Evolutionary conservation across 2,888 invertebrate species (phyloP), one percentile per base, ranked within the genome.

Genomic region (Blastobasis lacticolella): DNA sequence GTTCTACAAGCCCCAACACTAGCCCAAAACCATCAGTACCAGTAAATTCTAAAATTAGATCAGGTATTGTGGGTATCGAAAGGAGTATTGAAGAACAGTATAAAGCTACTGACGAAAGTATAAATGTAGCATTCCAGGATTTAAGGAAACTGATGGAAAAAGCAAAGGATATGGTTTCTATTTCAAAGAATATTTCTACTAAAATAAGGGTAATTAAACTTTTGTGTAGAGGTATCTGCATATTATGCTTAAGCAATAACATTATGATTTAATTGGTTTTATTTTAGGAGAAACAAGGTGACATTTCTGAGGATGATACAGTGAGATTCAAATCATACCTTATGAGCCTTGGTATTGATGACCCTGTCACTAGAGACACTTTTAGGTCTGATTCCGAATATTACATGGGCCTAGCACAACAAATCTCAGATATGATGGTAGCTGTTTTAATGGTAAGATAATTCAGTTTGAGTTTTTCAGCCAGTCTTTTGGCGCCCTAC

Each of bases 251-350:
- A 23, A 23, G 23, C 23, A 23, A 23, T 23, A 23, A 23, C 3
- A 3, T 23, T 23, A 23, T 23, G 23, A 23, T 23, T 23, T 23
- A 2, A 23, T 3, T 23, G 23, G 23, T 23, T 23, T 40, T 4
- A 45, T 10, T 49, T 45, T 51, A 93, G 91, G 96, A 97, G 65
- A 94, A 95, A 72, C 96, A 97, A 88, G 98, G 97, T 45, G 96
- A 97, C 69, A 96, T 98, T 59, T 96, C 97, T 4, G 97, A 98
- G 79, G 98, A 99, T 85, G 99, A 99, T 88, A 99, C 99, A 6
- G 92, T 98, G 5, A 92, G 94, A 64, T 99, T 99, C 76, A 98
- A 99, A 75, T 94, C 98, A 0, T 98, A 99, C 76, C 88, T 99
- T 48, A 91, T 99, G 86, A 98, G 98, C 75, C 90, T 99, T 67